Evolutionary conservation across 2,797 vertebrate genomes (phyloP).

Genomic region (Odontamblyopus lacepedii): DNA sequence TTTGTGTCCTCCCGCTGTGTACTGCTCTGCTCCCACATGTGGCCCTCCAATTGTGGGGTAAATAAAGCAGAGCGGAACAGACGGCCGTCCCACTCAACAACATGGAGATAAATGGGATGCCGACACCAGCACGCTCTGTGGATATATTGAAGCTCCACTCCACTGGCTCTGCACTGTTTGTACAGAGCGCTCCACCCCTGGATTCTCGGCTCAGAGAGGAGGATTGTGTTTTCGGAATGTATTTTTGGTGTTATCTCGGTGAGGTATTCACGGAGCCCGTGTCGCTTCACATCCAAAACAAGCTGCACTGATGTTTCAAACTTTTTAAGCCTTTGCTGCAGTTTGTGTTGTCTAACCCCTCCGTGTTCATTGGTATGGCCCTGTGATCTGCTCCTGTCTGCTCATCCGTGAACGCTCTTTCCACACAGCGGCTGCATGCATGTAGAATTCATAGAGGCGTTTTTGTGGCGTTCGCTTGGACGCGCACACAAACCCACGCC

Average conservation of each 20-base stretch:
- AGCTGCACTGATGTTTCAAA: conserved; percentile 27
- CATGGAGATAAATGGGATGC: conserved; percentile 67
- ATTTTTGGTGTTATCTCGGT: conserved; percentile 17
- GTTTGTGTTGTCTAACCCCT: conserved; percentile 33
- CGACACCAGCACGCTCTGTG: conserved; percentile 21
- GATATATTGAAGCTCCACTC: conserved; percentile 1
- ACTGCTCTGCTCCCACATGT: conserved; percentile 51
- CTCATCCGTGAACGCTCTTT: conserved; percentile 66
- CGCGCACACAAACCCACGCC: conserved; percentile 18
- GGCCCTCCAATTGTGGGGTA: conserved; percentile 34
- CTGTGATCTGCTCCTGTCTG: conserved; percentile 62
- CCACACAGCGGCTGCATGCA: conserved; percentile 58
- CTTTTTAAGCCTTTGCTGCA: conserved; percentile 36
- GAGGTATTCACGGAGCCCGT: conserved; percentile 7
- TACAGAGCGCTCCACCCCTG: conserved; percentile 16
- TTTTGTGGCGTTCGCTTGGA: conserved; percentile 38
- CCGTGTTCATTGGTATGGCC: conserved; percentile 52
- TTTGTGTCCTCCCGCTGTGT: conserved; percentile 33
- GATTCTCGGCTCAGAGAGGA: conserved; percentile 17
- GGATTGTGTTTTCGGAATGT: neutral
- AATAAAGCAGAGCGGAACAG: conserved; percentile 61
- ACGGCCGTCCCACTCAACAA: conserved; percentile 52
- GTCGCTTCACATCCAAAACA: conserved; percentile 41
- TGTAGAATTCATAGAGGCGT: conserved; percentile 65
- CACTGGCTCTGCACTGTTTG: conserved; percentile 4